phyloP scores from a whole-genome alignment of 1,140 invertebrate genomes.

The Pogonus chalceus region DNA sequence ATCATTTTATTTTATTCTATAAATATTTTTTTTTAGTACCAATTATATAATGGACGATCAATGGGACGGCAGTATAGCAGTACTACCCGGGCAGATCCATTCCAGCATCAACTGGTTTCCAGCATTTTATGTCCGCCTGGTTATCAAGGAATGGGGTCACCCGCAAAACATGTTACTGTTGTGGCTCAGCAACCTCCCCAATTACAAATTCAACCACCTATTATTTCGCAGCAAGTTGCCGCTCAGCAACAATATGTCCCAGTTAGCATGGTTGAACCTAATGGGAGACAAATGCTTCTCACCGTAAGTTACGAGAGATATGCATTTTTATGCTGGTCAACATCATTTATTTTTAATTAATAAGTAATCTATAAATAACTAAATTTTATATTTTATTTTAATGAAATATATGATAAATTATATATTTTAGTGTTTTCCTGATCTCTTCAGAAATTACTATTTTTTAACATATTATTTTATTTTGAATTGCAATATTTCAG shows the following conservation, averaged over 20 bases:
- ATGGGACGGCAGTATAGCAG: slow-evolving; percentile 53
- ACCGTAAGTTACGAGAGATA: slow-evolving; percentile 37
- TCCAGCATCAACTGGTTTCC: slow-evolving; percentile 80
- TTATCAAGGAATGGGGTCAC: slow-evolving; percentile 76
- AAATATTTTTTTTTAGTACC: slow-evolving; percentile 53
- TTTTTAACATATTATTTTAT: too few species aligned
- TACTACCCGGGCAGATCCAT: slow-evolving; percentile 53
- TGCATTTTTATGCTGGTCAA: too few species aligned
- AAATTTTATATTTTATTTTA: too few species aligned
- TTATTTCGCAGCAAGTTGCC: slow-evolving; percentile 48
- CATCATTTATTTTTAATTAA: too few species aligned
- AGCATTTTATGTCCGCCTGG: slow-evolving; percentile 77
- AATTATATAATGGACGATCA: slow-evolving; percentile 73
- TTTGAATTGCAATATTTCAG: too few species aligned
- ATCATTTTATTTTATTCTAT: background rate
- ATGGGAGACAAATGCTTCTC: slow-evolving; percentile 55
- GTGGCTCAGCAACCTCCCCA: slow-evolving; percentile 55
- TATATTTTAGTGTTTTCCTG: too few species aligned
- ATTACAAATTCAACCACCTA: slow-evolving; percentile 57
- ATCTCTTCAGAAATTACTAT: too few species aligned
- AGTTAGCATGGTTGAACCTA: slow-evolving; percentile 80
- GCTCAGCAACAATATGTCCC: slow-evolving; percentile 75
- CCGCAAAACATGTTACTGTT: slow-evolving; percentile 82
- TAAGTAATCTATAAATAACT: too few species aligned
- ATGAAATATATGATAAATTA: too few species aligned